Evolutionary conservation across 2,113 vertebrate species (phyloP).

Genomic region (Sterrhoptilus dennistouni): DNA sequence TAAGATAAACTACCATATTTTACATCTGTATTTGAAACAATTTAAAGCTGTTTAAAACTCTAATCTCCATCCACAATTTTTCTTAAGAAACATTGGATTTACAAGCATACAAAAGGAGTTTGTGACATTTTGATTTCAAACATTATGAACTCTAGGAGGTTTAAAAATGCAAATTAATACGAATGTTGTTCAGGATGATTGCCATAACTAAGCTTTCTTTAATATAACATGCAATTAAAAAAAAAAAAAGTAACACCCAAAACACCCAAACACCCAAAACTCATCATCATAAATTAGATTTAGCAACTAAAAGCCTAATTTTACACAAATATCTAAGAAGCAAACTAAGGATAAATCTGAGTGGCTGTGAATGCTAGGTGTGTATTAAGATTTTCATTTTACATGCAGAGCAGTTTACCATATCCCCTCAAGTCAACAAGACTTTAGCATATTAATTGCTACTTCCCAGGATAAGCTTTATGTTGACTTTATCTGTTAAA

Average conservation of each 20-base stretch:
- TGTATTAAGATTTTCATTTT: neutral
- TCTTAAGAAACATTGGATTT: neutral
- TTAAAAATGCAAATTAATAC: neutral
- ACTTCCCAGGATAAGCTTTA: neutral
- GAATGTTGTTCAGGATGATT: neutral
- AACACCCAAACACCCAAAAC: neutral
- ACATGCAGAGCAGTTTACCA: neutral
- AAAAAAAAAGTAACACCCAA: neutral
- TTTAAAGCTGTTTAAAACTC: neutral
- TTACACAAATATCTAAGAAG: neutral
- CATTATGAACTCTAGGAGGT: neutral
- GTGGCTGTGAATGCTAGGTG: neutral
- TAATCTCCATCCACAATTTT: neutral
- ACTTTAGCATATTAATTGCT: neutral
- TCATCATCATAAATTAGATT: neutral
- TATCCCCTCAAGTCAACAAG: neutral
- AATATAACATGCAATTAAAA: neutral
- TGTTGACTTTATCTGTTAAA: neutral
- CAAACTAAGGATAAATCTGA: neutral
- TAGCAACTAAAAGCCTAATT: neutral
- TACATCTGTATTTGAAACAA: neutral
- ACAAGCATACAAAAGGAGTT: neutral
- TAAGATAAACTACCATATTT: neutral
- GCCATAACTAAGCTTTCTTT: neutral
- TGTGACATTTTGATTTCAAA: neutral